Base-by-base conservation (phyloP, 1,140 invertebrate species). In the Drosophila repletoides region DNA sequence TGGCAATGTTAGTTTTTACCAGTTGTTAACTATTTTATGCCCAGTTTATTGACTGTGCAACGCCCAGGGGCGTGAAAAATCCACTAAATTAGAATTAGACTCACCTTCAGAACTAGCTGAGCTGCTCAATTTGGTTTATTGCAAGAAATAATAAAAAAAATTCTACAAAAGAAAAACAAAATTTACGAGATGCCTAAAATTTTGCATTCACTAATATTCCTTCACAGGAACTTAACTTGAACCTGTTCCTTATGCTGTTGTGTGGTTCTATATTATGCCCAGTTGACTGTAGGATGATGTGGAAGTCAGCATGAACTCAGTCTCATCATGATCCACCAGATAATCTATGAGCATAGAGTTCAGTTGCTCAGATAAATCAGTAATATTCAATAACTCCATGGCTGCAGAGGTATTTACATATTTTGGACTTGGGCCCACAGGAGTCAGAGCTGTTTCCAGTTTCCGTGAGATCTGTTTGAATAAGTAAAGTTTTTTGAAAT, bases 21-120 rank as follows among this genome's bases (percentile, higher is more conserved):
- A 41, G 19, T 52, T n/a, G 17, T 22, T 40, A 26, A 45, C 55
- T 19, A 49, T 36, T 59, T 68, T 70, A 60, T 61, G 41, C 34
- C 2, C 49, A 67, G 26, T 76, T 81, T 83, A 83, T 70, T 49
- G 24, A 21, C 29, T 24, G 24, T n/a, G 40, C 36, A 76, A 63
- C 79, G 63, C 73, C 77, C 49, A 58, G 46, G 17, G 41, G 65
- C 40, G 29, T 76, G 38, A 67, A 60, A 40, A 28, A 38, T 33
- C 15, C 26, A 70, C 36, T 83, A 66, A 66, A 70, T 63, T 68
- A 31, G 52, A 72, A 66, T 67, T 59, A 71, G 41, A 14, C 38
- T 31, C 15, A 28, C 43, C 43, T 46, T 46, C 22, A 21, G n/a
- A 21, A 48, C 56, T 15, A 5, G 43, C 31, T 19, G 45, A 15